Conservation (phyloP, 2,113 vertebrate species). For the Pteropus alecto region DNA sequence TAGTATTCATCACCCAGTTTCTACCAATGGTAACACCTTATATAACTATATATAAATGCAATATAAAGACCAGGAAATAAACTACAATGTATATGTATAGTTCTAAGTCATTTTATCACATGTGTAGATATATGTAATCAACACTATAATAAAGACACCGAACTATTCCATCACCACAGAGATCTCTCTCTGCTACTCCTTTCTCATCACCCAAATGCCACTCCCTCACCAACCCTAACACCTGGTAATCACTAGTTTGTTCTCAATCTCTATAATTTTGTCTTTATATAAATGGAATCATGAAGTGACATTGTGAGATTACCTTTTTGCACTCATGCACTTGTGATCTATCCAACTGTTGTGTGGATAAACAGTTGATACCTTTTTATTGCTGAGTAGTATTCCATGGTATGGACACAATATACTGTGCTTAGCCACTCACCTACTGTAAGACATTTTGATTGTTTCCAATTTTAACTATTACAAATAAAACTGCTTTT, state of each 20-base stretch:
- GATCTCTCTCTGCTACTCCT: not conserved
- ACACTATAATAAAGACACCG: not conserved
- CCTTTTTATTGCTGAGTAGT: not conserved
- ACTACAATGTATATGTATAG: not conserved
- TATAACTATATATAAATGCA: not conserved
- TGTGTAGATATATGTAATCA: not conserved
- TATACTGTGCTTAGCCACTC: not conserved
- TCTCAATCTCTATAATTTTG: not conserved
- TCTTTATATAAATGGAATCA: not conserved
- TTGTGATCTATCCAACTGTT: not conserved
- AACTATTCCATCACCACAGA: not conserved
- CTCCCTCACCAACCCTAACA: not conserved
- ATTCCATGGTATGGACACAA: not conserved
- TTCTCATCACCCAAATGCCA: not conserved
- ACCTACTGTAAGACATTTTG: not conserved
- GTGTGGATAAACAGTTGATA: not conserved
- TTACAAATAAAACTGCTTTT: not conserved
- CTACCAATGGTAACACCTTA: not conserved
- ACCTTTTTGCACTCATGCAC: not conserved
- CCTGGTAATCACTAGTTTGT: not conserved
- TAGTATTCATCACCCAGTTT: not conserved
- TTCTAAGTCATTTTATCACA: not conserved
- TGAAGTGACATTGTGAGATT: not conserved
- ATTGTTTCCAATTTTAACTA: not conserved
- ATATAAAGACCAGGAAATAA: not conserved